These are phyloP conservation scores for Drosophila melanica DNA, from an alignment of 1,140 invertebrate species.

Conservation along the genomic window DNA sequence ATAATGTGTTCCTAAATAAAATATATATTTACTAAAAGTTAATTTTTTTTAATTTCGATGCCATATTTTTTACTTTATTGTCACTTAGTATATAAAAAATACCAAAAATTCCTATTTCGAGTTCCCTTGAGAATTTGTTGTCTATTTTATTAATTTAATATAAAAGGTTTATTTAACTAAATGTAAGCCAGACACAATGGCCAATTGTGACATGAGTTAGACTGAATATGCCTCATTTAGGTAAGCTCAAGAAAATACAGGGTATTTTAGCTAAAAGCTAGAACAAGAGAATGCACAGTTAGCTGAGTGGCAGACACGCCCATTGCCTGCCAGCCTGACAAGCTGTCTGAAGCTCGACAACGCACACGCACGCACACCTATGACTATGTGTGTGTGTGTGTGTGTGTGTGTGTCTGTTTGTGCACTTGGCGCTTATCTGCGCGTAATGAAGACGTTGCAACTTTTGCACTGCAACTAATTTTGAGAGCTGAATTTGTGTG, in stretches of 20 bases:
- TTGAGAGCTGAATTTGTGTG: conserved; percentile 49
- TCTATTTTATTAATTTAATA: too few species aligned
- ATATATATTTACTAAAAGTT: too few species aligned
- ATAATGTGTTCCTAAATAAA: too few species aligned
- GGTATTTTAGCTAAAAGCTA: neutral
- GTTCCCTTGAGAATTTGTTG: too few species aligned
- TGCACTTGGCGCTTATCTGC: conserved; percentile 45
- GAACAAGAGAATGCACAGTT: neutral
- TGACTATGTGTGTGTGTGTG: neutral
- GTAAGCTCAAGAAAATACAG: neutral
- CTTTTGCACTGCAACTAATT: conserved; percentile 74
- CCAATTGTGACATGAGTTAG: neutral
- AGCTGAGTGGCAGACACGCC: conserved; percentile 16
- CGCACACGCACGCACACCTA: conserved; percentile 2
- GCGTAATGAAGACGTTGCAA: conserved; percentile 75
- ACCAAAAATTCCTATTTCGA: too few species aligned
- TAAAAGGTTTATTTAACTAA: too few species aligned
- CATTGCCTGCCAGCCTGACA: conserved; percentile 26
- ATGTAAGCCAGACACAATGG: too few species aligned
- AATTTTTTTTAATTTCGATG: too few species aligned
- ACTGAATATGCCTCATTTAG: neutral
- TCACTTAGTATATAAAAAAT: too few species aligned
- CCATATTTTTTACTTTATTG: too few species aligned
- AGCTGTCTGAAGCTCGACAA: conserved; percentile 33
- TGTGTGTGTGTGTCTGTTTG: conserved; percentile 13